Base-by-base conservation (phyloP, 2,888 invertebrate genomes). In the Sarcophaga subvicina region DNA sequence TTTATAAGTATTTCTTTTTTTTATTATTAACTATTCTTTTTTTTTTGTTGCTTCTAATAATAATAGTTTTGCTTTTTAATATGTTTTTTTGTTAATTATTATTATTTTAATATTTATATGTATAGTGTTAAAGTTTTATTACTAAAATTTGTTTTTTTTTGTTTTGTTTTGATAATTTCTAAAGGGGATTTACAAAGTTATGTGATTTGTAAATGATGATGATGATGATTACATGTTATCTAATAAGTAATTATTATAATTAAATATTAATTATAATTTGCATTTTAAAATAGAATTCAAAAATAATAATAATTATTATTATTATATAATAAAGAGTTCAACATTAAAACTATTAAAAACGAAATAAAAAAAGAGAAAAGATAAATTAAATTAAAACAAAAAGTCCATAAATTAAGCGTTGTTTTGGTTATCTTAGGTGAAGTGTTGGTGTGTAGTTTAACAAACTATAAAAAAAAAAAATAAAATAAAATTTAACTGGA, bases 391-490 rank as follows among this genome's bases (percentile, higher is more conserved):
- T 69, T 63, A 54, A 75, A 83, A 69, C 8, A 37, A 85, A 72
- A 87, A 87, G 85, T 85, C 80, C 62, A 87, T 85, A 85, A 83
- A 87, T 80, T 82, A 84, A 85, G 87, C 82, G 82, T 80, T 81
- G 75, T 78, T 81, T 85, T 78, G 85, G 80, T 81, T 75, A 60
- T 54, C 70, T 63, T 54, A 54, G 14, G 37, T 37, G 37, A 37
- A 37, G 37, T 37, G 54, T 14, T 54, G 54, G 12, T 14, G 4
- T 54, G 54, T 54, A 3, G 12, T 54, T 62, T 20, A n/a, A 22
- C 2, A 76, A 76, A 25, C 25, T 45, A 27, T 17, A 22, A 27
- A 49, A 71, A 72, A 6, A 72, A 6, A 72, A 59, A 49, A 22
- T 37, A 0, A 27, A 37, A 37, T 37, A 8, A 37, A 37, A 10